These are phyloP conservation scores for Caenorhabditis zanzibari DNA, from an alignment of 2,888 invertebrate species.

Conservation along the genomic window DNA sequence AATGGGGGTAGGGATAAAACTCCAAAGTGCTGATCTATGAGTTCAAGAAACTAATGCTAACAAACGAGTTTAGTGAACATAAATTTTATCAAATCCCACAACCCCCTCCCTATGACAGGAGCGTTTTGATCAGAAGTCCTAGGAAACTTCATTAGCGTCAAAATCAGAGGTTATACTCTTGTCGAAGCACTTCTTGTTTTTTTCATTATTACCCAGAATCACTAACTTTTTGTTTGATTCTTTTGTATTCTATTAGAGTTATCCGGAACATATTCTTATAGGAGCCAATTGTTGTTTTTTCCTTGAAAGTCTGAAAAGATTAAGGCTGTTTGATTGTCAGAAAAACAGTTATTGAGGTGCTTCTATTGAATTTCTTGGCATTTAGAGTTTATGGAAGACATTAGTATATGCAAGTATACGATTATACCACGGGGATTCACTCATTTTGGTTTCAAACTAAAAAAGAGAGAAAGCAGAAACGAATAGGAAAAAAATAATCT, in stretches of 20 bases:
- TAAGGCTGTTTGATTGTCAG: not conserved
- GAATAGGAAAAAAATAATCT: constrained; percentile 16
- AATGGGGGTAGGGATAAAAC: no score
- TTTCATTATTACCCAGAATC: no score
- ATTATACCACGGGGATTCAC: constrained; percentile 33
- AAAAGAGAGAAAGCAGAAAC: constrained; percentile 3
- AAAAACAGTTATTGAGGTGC: constrained; percentile 10
- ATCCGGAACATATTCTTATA: not conserved
- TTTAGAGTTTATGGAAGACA: not conserved
- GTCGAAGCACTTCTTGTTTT: no score
- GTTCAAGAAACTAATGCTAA: not conserved
- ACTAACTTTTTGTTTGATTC: not conserved
- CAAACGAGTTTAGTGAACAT: no score
- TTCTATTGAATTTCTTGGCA: not conserved
- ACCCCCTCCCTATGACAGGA: no score
- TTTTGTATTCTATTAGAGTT: not conserved
- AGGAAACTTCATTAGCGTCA: no score
- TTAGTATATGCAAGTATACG: constrained; percentile 11
- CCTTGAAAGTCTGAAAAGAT: constrained; percentile 31
- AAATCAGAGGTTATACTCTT: no score
- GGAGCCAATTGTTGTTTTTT: constrained; percentile 19
- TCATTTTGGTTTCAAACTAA: not conserved
- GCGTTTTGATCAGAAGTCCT: no score
- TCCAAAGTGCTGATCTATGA: not conserved
- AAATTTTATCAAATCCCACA: no score